Evolutionary conservation across 2,113 vertebrate genomes (phyloP).

Genomic region (Chamaea fasciata): DNA sequence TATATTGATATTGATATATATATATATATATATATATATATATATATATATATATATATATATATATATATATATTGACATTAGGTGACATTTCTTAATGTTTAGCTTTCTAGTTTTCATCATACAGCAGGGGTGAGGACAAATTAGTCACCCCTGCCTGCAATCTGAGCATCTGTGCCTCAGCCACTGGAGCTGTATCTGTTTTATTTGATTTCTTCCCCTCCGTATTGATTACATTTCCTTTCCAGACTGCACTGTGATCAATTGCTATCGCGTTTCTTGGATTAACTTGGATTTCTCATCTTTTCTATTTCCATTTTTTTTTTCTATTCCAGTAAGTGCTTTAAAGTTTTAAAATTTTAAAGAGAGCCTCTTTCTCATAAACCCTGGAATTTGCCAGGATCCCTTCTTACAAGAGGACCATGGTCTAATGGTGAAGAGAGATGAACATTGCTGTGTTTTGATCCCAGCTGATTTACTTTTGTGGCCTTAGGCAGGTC

Average conservation of each 20-base stretch:
- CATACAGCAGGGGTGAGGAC: background rate
- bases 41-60: background rate
- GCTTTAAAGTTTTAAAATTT: constrained; percentile 33
- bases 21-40: background rate
- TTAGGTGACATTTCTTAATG: background rate
- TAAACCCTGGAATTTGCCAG: background rate
- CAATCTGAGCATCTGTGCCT: background rate
- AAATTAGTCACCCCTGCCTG: background rate
- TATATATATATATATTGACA: background rate
- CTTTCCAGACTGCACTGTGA: background rate
- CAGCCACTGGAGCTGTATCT: background rate
- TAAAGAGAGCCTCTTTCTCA: constrained; percentile 11
- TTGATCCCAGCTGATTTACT: background rate
- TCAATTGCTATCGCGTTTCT: background rate
- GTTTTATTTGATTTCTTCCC: background rate
- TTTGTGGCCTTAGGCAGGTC: background rate
- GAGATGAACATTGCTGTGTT: background rate
- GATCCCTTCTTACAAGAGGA: background rate
- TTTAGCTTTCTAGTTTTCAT: background rate
- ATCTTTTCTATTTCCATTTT: background rate
- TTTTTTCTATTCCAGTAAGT: constrained; percentile 6
- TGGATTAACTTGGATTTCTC: constrained; percentile 45
- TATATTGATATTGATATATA: no score
- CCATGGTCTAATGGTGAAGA: background rate
- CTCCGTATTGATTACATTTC: background rate